Evolutionary conservation across 2,113 vertebrate genomes (phyloP).

Genomic region (Oreochromis aureus): DNA sequence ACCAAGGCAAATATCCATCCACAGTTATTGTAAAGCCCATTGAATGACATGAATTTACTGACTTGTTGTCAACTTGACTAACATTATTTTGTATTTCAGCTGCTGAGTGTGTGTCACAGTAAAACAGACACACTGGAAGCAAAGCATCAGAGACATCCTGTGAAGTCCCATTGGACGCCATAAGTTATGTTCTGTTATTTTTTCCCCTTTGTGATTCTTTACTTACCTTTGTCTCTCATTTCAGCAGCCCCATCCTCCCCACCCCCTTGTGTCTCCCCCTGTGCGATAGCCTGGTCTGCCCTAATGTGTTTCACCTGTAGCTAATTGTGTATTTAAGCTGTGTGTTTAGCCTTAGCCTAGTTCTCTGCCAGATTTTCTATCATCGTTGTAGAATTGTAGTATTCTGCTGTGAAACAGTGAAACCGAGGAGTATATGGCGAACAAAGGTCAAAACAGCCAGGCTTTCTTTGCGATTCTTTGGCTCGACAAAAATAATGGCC

Average conservation of each 20-base stretch:
- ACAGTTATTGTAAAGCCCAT: background rate
- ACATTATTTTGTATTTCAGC: background rate
- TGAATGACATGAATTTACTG: background rate
- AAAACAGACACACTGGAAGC: background rate
- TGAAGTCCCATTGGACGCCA: background rate
- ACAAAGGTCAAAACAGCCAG: background rate
- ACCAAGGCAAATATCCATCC: background rate
- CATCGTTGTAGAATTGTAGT: background rate
- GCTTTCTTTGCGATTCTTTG: background rate
- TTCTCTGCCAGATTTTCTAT: background rate
- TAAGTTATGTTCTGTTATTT: background rate
- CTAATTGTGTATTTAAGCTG: background rate
- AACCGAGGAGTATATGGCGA: background rate
- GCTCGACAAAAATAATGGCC: background rate
- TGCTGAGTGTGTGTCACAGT: background rate
- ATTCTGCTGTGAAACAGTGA: background rate
- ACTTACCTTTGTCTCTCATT: background rate
- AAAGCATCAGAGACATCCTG: background rate
- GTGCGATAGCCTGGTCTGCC: background rate
- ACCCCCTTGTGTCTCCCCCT: background rate
- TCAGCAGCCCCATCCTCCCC: background rate
- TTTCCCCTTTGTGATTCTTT: background rate
- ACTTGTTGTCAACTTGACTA: background rate
- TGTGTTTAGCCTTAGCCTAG: background rate
- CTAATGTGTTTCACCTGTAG: background rate